A percentile compares a stretch with the other conserved stretches of the same genome.
These are phyloP conservation scores for Amazonetta brasiliensis DNA, from an alignment of 2,797 vertebrate species.

Conservation along the genomic window DNA sequence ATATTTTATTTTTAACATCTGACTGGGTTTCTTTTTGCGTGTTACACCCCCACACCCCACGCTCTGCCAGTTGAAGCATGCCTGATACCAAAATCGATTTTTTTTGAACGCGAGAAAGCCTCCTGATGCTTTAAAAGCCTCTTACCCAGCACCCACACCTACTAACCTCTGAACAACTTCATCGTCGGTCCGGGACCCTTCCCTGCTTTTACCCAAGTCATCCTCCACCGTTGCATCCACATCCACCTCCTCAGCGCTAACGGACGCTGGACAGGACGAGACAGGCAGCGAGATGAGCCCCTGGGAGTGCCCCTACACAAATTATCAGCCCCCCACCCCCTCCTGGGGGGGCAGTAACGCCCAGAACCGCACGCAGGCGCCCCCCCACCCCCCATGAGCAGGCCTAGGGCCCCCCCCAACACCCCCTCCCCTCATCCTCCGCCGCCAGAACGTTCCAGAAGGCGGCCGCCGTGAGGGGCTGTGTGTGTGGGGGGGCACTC, in stretches of 20 bases:
- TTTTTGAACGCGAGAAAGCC: background rate
- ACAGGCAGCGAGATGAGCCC: background rate
- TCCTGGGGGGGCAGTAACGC: too few relatives aligned
- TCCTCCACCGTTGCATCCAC: constrained; percentile 92
- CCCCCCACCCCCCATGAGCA: too few relatives aligned
- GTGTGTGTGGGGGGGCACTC: constrained; percentile 67
- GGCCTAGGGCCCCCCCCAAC: too few relatives aligned
- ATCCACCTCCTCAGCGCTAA: constrained; percentile 89
- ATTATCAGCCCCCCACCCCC: too few relatives aligned
- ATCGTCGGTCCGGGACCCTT: constrained; percentile 95
- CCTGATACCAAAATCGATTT: accelerated
- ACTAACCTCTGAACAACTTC: constrained; percentile 95
- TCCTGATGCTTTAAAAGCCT: accelerated
- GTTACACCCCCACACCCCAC: accelerated
- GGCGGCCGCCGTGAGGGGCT: background rate
- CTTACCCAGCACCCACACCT: background rate
- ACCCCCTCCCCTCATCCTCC: too few relatives aligned
- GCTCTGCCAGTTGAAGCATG: background rate
- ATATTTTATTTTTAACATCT: accelerated
- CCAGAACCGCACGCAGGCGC: too few relatives aligned
- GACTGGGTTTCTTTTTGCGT: accelerated
- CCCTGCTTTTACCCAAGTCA: constrained; percentile 95
- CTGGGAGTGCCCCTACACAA: too few relatives aligned
- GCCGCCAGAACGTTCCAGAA: constrained; percentile 37
- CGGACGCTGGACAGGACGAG: constrained; percentile 80